These are phyloP conservation scores for Alethe castanea DNA, from an alignment of 2,113 vertebrate species.

Conservation along the genomic window DNA sequence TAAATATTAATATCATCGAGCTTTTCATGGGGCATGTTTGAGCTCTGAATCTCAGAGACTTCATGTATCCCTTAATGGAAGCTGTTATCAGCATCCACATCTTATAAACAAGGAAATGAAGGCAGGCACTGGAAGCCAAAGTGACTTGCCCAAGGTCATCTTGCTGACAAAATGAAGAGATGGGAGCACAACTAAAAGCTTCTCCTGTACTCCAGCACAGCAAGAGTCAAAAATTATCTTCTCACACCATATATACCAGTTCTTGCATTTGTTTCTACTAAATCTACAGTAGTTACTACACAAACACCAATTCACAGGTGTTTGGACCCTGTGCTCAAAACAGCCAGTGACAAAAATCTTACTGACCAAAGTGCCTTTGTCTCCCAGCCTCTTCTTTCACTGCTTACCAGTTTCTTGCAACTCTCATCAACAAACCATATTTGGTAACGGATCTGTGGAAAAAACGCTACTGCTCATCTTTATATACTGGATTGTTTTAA, in stretches of 20 bases:
- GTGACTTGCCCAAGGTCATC: neutral
- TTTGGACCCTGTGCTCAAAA: neutral
- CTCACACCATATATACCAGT: neutral
- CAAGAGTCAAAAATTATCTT: neutral
- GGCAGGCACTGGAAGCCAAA: neutral
- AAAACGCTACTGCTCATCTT: neutral
- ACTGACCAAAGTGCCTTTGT: fast-evolving
- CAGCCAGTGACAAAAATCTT: neutral
- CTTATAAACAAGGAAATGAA: neutral
- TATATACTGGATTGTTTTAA: neutral
- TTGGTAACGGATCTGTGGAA: neutral
- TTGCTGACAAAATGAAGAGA: neutral
- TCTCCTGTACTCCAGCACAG: neutral
- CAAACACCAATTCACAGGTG: neutral
- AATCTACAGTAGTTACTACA: neutral
- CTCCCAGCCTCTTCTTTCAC: neutral
- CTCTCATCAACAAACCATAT: neutral
- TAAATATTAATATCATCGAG: neutral
- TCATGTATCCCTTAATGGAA: neutral
- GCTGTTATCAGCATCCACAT: neutral
- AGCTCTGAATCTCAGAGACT: neutral
- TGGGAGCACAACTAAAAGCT: neutral
- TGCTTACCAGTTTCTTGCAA: neutral
- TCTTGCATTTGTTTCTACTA: neutral
- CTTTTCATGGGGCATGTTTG: neutral